Evolutionary conservation across 2,888 invertebrate genomes (phyloP), one percentile per base, ranked within the genome.

Genomic region (Falcaria lacertinaria): DNA sequence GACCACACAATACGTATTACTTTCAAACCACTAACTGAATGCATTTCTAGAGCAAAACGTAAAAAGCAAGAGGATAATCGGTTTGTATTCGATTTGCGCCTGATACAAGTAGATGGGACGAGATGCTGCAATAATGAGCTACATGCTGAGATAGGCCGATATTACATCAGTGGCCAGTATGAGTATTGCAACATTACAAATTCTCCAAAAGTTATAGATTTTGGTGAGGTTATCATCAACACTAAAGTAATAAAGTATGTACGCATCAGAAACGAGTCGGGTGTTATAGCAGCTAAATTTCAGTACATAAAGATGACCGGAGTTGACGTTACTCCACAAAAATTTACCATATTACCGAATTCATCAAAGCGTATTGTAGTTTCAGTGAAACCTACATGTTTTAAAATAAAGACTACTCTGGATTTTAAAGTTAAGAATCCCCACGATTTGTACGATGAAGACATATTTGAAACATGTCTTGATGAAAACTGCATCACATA

Each of bases 141-240:
- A 19, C 87, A 89, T 56, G 73, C 82, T 14, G 89, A 90, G 77
- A 72, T 84, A 34, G 85, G 90, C 1, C 77, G 90, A 41, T 82
- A 91, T 43, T 91, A 91, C 47, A 72, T 93, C 15, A 87, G 91
- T 57, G 92, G 92, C 0, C 83, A 90, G 62, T 89, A 83, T 44
- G 91, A 92, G 71, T 69, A 76, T 36, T 81, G 90, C 19, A 65
- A 72, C 17, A 68, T 93, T 13, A 65, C 64, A 3, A 75, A 92
- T 48, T 53, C 62, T 15, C 93, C 93, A 0, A 72, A 83, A 44
- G 56, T 66, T 5, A 47, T 92, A 0, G 54, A 85, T 47, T 84
- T 92, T 48, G 83, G 82, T 1, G 69, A 90, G 32, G 69, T 92
- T 7, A 34, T 56, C 33, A 66, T 91, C 2, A 73, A 80, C 57